Base-by-base conservation (phyloP, 1,140 invertebrate genomes). In the Drosophila busckii region DNA sequence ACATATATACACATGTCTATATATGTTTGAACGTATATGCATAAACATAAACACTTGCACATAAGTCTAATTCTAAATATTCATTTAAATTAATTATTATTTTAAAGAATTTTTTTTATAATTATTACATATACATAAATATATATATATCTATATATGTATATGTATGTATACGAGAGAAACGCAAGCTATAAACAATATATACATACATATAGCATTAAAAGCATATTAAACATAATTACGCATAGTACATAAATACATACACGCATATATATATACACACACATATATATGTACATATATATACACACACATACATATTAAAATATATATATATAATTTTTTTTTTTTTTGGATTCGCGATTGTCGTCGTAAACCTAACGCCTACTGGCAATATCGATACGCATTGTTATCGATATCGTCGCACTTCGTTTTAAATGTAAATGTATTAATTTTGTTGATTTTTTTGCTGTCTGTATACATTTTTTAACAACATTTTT, bases 371-470 rank as follows among this genome's bases (percentile, higher is more conserved):
- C 62, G 56, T 61, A 44, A 61, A 35, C 49, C 49, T 28, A 53
- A 60, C 20, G 59, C 69, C 69, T 42, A 53, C 45, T 73, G 42
- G 52, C 70, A 48, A 55, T 60, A 55, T 69, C 54, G 64, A 73
- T 64, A 54, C 53, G 70, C 59, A 60, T 69, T 61, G 70, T 76
- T 75, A 76, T 76, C 70, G 61, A 66, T 76, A 63, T 71, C 73
- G n/a, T n/a, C n/a, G 75, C 71, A 80, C 73, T 82, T 82, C 54
- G 75, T 62, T 80, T 78, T 78, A 80, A n/a, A 82, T 80, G 75
- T 80, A 80, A 82, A 80, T 80, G 75, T 80, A 80, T 80, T 80
- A 80, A 80, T 80, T 80, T 80, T 80, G 75, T 80, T 80, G 75
- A 80, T 80, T 80, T 80, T 80, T 80, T 80, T 80, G 75, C 75